A percentile compares a stretch with the other conserved stretches of the same genome.
These are phyloP conservation scores for Diuraphis noxia DNA, from an alignment of 1,140 invertebrate genomes.

Conservation along the genomic window DNA sequence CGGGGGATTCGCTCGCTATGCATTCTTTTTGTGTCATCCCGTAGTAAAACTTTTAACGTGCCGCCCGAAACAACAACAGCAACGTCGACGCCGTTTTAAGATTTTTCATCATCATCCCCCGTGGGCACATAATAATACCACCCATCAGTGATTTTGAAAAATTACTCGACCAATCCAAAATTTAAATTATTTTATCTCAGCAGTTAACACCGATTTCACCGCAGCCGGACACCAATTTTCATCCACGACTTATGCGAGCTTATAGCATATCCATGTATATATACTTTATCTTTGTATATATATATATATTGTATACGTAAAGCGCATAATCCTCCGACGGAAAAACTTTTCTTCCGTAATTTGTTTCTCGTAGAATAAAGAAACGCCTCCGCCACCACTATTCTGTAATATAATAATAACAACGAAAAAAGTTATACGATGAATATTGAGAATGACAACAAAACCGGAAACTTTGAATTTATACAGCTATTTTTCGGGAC, in stretches of 20 bases:
- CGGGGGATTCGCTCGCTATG: not conserved
- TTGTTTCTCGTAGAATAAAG: conserved; percentile 47
- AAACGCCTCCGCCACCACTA: not conserved
- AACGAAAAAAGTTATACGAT: conserved; percentile 19
- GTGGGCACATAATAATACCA: not conserved
- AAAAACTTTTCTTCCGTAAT: conserved; percentile 29
- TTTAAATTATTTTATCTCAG: not conserved
- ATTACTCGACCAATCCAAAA: not conserved
- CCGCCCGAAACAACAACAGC: not conserved
- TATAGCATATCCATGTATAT: not conserved
- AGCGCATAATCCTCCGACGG: not conserved
- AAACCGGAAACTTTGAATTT: conserved; percentile 36
- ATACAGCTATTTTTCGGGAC: conserved; percentile 20
- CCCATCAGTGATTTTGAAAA: not conserved
- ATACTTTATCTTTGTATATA: not conserved
- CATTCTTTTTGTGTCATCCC: not conserved
- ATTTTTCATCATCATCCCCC: not conserved
- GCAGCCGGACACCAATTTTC: conserved; percentile 1
- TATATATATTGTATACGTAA: not conserved
- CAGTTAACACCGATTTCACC: not conserved
- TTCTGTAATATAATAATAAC: conserved; percentile 33
- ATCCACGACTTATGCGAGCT: not conserved
- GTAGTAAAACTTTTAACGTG: not conserved
- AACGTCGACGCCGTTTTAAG: not conserved
- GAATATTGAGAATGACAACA: conserved; percentile 48